Conservation (phyloP, 2,888 invertebrate genomes). For the Hoplodrina blanda region DNA sequence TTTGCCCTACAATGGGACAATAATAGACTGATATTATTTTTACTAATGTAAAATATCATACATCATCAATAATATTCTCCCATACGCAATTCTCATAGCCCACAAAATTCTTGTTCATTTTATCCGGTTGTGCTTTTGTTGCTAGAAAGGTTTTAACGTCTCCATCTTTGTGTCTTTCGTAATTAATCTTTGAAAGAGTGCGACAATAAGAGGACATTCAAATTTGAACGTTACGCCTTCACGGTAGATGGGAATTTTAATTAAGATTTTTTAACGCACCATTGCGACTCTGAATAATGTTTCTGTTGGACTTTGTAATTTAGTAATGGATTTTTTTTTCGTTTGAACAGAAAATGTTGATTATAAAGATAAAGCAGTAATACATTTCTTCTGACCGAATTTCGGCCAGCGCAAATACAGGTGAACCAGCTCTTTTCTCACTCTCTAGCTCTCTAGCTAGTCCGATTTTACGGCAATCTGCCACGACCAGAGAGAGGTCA, state of each 20-base stretch:
- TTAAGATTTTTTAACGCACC: constrained; percentile 69
- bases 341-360: background rate
- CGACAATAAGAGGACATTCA: constrained; percentile 79
- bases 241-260: constrained; percentile 80
- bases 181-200: constrained; percentile 86
- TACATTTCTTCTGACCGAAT: no score
- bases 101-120: constrained; percentile 79
- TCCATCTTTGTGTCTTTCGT: constrained; percentile 83
- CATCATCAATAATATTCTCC: background rate
- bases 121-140: constrained; percentile 81
- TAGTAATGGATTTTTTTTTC: constrained; percentile 14
- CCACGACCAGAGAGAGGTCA: no score
- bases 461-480: no score
- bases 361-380: no score
- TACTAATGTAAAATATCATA: no score
- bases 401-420: no score
- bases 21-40: no score
- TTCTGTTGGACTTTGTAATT: constrained; percentile 29
- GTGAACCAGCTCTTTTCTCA: no score
- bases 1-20: no score
- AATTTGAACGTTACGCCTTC: constrained; percentile 74
- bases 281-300: constrained; percentile 45
- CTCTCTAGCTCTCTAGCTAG: no score
- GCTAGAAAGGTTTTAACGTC: constrained; percentile 82
- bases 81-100: constrained; percentile 65